These are phyloP conservation scores for Chinchilla lanigera DNA, from an alignment of 2,113 vertebrate genomes.

Conservation along the genomic window DNA sequence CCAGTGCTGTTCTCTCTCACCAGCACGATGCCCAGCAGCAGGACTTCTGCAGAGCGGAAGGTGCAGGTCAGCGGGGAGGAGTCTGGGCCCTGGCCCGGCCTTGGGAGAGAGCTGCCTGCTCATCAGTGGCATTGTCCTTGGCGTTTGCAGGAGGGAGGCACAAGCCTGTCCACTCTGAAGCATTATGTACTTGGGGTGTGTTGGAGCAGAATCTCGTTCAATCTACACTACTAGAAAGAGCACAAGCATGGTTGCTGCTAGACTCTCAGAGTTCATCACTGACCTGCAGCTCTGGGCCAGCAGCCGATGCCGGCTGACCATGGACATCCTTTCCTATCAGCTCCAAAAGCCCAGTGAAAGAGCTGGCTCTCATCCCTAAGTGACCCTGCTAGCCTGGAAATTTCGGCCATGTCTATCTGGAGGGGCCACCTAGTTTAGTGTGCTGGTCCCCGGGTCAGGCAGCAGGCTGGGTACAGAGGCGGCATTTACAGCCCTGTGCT, in stretches of 20 bases:
- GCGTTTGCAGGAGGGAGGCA: neutral
- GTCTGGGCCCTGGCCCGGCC: neutral
- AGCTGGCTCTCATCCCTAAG: neutral
- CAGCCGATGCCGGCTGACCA: neutral
- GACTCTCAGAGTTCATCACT: neutral
- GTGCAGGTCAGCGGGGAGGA: neutral
- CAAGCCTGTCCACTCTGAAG: no score
- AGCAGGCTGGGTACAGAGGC: neutral
- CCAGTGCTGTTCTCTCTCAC: accelerated
- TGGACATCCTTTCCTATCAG: no score
- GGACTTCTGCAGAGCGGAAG: neutral
- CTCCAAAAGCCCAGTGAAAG: neutral
- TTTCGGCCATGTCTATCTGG: no score
- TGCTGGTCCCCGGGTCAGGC: accelerated
- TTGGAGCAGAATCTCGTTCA: neutral
- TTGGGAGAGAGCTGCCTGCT: no score
- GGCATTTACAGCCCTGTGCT: accelerated
- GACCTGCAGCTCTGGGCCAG: neutral
- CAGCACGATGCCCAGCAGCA: neutral
- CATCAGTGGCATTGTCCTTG: neutral
- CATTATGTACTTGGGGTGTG: no score
- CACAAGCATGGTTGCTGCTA: no score
- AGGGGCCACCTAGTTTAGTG: neutral
- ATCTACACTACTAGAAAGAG: no score
- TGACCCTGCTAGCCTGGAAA: neutral